Evolutionary conservation across 2,113 vertebrate species (phyloP).

Genomic region (Agelaius phoeniceus): DNA sequence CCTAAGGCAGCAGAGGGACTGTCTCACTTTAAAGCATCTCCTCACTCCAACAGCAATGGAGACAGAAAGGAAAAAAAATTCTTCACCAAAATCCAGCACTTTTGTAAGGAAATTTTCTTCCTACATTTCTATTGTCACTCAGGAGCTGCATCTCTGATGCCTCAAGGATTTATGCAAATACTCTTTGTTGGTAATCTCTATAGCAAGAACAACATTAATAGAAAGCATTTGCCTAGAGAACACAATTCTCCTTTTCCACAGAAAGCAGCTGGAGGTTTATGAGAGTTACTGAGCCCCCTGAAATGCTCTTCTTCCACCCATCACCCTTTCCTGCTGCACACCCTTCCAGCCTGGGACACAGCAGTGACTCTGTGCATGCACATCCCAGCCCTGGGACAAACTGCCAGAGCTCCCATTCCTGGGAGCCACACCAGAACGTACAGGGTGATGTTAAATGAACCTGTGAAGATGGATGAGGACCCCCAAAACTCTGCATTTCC

Average conservation of each 20-base stretch:
- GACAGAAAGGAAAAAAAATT: neutral
- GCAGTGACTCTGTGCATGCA: rapidly evolving
- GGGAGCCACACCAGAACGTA: neutral
- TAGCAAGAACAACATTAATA: neutral
- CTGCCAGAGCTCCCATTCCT: neutral
- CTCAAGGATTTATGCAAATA: neutral
- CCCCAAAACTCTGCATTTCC: neutral
- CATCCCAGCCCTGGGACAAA: neutral
- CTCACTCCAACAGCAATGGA: neutral
- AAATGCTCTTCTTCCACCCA: neutral
- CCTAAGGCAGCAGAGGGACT: neutral
- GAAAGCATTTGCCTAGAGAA: neutral
- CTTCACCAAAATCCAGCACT: neutral
- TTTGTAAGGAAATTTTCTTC: neutral
- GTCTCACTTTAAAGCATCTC: neutral
- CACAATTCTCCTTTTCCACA: neutral
- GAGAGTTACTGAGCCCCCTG: neutral
- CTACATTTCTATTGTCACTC: rapidly evolving
- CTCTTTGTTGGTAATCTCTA: neutral
- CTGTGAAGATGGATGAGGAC: neutral
- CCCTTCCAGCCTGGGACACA: neutral
- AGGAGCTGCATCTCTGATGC: neutral
- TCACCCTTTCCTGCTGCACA: neutral
- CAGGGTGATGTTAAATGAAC: neutral
- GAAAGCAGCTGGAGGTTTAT: neutral